Evolutionary conservation across 2,797 vertebrate species (phyloP), one percentile per base, ranked within the genome.

Genomic region (Hyperoplus lanceolatus): DNA sequence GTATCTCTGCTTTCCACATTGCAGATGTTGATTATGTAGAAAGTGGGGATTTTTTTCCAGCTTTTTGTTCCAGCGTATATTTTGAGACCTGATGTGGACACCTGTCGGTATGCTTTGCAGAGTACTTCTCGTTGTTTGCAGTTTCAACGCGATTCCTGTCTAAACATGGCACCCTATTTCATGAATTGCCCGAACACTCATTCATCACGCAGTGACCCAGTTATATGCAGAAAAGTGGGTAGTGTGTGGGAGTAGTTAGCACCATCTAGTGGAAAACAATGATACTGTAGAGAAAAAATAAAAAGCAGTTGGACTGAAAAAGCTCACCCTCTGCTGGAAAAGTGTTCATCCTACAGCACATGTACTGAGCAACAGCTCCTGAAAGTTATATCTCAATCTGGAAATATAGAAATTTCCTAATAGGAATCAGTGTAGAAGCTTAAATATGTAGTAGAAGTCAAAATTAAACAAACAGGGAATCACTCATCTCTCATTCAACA

Each of bases 181-280:
- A 77, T 78, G 71, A 86, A 77, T 58, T 72, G 72, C 67, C 69
- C 38, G 6, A 61, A 55, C 59, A 55, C 70, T 78, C 85, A 77
- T 79, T 88, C 80, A 86, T 58, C 68, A 79, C 50, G 72, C 77
- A 81, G 49, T 90, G 87, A 90, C 87, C 85, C 83, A 88, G 59
- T 85, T 89, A 76, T 89, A 76, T 85, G 45, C 45, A 80, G 79
- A 63, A 51, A 62, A 75, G 64, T n/a, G 15, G 42, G 21, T 3
- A 14, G n/a, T 29, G 41, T 6, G 7, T 38, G 43, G 70, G 75
- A 57, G 62, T 70, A 76, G 49, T 88, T 86, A 84, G 92, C 94
- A 89, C 94, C 95, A 94, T 90, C 93, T 68, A 90, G 94, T 94
- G 95, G 93, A 76, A 78, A 62, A 75, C 14, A 45, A 45, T 58